phyloP scores from a whole-genome alignment of 1,140 invertebrate species.

The Drosophila insularis region DNA sequence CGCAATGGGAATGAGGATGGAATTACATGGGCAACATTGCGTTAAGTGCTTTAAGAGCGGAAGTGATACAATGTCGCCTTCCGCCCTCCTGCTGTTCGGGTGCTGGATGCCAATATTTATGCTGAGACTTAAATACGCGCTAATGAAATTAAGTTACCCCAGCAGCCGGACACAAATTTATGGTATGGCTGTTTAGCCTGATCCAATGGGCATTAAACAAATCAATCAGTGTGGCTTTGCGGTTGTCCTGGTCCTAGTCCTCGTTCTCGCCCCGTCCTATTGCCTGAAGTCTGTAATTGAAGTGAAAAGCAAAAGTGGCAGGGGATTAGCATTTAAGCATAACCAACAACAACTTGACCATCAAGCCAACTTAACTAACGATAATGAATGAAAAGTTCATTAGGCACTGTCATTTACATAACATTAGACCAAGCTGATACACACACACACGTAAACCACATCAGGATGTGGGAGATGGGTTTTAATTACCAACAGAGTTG shows the following conservation, averaged over 20 bases:
- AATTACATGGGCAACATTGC: conserved; percentile 53
- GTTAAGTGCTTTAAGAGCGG: conserved; percentile 25
- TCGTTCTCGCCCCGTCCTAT: background rate
- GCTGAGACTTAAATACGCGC: conserved; percentile 63
- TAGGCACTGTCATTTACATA: conserved; percentile 80
- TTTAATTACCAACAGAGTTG: conserved; percentile 39
- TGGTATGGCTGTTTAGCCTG: conserved; percentile 45
- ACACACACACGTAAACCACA: conserved; percentile 42
- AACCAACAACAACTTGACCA: conserved; percentile 20
- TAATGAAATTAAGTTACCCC: conserved; percentile 75
- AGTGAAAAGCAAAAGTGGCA: conserved; percentile 55
- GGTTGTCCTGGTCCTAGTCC: conserved; percentile 34
- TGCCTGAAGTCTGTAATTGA: conserved; percentile 31
- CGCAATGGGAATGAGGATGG: conserved; percentile 20
- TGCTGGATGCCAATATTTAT: conserved; percentile 51
- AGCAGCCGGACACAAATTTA: conserved; percentile 48
- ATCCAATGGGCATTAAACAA: conserved; percentile 71
- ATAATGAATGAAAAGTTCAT: conserved; percentile 80
- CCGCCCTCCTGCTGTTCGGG: conserved; percentile 51
- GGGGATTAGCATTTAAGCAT: conserved; percentile 74
- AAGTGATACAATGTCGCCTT: conserved; percentile 33
- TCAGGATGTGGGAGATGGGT: conserved; percentile 18
- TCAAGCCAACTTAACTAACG: conserved; percentile 61
- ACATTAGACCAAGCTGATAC: conserved; percentile 63
- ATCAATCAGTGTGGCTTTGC: conserved; percentile 75